These are phyloP conservation scores for Goniozus legneri DNA, from an alignment of 1,140 invertebrate genomes.

Conservation along the genomic window DNA sequence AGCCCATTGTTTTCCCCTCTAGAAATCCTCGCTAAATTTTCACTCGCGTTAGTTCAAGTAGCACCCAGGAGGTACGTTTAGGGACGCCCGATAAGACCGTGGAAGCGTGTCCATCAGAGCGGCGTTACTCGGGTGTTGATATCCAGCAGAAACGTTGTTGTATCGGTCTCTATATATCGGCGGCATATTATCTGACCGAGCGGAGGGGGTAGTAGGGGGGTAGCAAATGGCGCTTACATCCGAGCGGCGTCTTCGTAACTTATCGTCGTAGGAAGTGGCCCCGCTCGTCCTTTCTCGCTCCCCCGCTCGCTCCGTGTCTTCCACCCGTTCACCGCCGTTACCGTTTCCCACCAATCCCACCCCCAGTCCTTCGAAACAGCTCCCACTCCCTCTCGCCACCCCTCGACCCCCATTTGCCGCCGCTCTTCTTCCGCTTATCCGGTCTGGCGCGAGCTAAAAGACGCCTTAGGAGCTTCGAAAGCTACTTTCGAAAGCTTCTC, in stretches of 20 bases:
- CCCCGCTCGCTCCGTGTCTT: constrained; percentile 9
- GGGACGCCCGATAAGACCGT: not conserved
- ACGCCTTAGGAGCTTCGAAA: constrained; percentile 13
- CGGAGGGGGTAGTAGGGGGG: too few species aligned
- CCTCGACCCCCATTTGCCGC: not conserved
- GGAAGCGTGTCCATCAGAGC: constrained; percentile 34
- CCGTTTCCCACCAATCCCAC: not conserved
- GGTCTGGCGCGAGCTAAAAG: constrained; percentile 18
- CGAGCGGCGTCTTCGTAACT: constrained; percentile 43
- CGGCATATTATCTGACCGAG: constrained; percentile 35
- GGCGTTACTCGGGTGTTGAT: constrained; percentile 16
- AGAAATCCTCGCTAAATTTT: too few species aligned
- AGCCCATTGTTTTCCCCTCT: too few species aligned
- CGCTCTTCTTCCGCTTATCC: constrained; percentile 26
- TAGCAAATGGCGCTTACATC: constrained; percentile 52
- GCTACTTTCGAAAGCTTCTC: constrained; percentile 7
- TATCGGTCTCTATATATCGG: constrained; percentile 39
- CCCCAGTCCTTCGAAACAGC: not conserved
- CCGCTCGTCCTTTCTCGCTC: constrained; percentile 33
- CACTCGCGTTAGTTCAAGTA: too few species aligned
- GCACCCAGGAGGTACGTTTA: too few species aligned
- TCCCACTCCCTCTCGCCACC: not conserved
- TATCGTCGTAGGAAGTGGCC: constrained; percentile 46
- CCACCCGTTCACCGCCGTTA: constrained; percentile 1
- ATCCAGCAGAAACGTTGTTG: too few species aligned